Conservation (phyloP, 2,113 vertebrate genomes). For the Vidua chalybeata region DNA sequence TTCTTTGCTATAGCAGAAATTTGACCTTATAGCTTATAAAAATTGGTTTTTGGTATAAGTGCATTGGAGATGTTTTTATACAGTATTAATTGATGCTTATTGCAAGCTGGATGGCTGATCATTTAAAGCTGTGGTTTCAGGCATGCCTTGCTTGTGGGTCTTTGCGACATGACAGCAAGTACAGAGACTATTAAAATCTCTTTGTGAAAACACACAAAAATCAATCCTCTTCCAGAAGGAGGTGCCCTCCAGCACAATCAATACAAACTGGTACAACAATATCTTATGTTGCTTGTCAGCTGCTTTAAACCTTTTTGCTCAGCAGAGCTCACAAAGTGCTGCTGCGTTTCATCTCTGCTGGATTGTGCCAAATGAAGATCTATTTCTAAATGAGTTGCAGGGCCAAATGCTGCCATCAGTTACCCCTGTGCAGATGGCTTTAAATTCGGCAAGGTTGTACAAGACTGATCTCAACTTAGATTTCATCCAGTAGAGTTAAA, state of each 20-base stretch:
- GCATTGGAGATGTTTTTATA: conserved; percentile 19
- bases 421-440: neutral
- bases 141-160: conserved; percentile 55
- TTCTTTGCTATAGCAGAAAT: conserved; percentile 4
- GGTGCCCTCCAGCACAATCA: conserved; percentile 72
- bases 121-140: conserved; percentile 58
- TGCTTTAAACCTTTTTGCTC: conserved; percentile 63
- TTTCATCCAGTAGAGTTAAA: neutral
- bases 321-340: conserved; percentile 47
- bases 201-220: conserved; percentile 71
- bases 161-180: conserved; percentile 53
- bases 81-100: conserved; percentile 48
- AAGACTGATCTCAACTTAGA: neutral
- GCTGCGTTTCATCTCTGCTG: conserved; percentile 20
- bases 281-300: conserved; percentile 35
- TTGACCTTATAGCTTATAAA: conserved; percentile 39
- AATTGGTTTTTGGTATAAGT: conserved; percentile 53
- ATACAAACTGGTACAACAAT: conserved; percentile 59
- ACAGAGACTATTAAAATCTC: conserved; percentile 75
- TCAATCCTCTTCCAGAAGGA: conserved; percentile 76
- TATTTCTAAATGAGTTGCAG: conserved; percentile 20
- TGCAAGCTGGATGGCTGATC: conserved; percentile 58
- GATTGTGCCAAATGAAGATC: conserved; percentile 31
- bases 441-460: neutral
- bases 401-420: conserved; percentile 35